Conservation (phyloP, 1,140 invertebrate genomes). For the Drosophila equinoxialis region DNA sequence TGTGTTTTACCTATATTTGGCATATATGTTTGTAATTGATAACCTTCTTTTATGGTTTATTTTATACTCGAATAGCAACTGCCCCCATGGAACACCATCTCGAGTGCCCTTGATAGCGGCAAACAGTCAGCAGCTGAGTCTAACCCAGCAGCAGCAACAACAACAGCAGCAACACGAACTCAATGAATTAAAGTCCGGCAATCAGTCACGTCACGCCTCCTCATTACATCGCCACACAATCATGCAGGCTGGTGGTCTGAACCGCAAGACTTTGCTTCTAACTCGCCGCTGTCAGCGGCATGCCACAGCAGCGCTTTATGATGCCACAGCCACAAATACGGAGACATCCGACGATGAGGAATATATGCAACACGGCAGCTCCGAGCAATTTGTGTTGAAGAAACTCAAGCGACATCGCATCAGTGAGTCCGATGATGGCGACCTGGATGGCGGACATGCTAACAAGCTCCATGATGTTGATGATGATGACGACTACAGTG, state of each 20-base stretch:
- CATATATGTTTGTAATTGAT: constrained; percentile 52
- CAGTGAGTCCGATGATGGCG: constrained; percentile 34
- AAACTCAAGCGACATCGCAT: constrained; percentile 43
- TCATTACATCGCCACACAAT: constrained; percentile 70
- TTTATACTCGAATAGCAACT: constrained; percentile 82
- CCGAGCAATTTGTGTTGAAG: constrained; percentile 69
- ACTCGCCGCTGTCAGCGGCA: constrained; percentile 67
- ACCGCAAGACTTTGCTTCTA: constrained; percentile 69
- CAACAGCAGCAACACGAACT: constrained; percentile 47
- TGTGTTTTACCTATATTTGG: constrained; percentile 37
- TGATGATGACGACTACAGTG: neutral
- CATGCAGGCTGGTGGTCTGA: constrained; percentile 57
- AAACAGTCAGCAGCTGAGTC: constrained; percentile 46
- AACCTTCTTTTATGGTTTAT: constrained; percentile 58
- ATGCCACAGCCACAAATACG: constrained; percentile 60
- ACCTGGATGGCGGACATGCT: constrained; percentile 19
- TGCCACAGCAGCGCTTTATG: constrained; percentile 58
- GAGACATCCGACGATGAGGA: constrained; percentile 78
- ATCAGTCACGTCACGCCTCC: constrained; percentile 49
- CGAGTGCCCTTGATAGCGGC: constrained; percentile 87
- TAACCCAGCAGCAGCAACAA: constrained; percentile 50
- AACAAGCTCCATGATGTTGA: neutral
- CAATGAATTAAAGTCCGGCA: constrained; percentile 28
- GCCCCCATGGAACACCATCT: constrained; percentile 88
- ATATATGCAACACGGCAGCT: constrained; percentile 67